A percentile compares a stretch with the other conserved stretches of the same genome.
phyloP scores from a whole-genome alignment of 2,888 invertebrate genomes.

The Ichneumon xanthorius region DNA sequence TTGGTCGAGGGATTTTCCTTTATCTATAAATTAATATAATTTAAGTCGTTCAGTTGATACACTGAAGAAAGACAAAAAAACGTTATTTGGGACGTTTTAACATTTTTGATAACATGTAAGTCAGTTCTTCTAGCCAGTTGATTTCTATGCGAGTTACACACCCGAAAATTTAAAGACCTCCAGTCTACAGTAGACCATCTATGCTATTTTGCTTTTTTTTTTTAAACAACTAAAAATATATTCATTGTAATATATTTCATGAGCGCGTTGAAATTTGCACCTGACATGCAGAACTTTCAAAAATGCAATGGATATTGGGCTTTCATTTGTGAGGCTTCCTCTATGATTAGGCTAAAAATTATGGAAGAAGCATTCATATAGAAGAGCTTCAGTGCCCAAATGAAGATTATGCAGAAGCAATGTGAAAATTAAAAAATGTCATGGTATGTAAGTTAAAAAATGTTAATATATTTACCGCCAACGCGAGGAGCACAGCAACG shows the following conservation, averaged over 20 bases:
- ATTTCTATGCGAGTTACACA: not conserved
- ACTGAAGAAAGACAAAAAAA: not conserved
- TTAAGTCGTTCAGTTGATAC: not conserved
- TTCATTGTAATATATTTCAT: not conserved
- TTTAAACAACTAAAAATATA: not conserved
- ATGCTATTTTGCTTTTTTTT: not conserved
- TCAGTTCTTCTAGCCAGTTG: too few relatives aligned
- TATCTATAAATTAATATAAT: not conserved
- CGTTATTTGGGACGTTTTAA: not conserved
- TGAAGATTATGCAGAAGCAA: not conserved
- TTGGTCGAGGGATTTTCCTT: not conserved
- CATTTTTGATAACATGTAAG: not conserved
- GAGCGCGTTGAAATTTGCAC: too few relatives aligned
- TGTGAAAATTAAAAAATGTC: not conserved
- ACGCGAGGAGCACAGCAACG: slow-evolving; percentile 42
- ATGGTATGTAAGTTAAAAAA: not conserved
- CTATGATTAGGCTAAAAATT: not conserved
- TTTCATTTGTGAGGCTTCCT: not conserved
- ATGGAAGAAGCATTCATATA: not conserved
- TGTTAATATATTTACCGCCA: slow-evolving; percentile 51
- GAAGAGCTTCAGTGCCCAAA: not conserved
- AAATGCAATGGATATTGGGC: not conserved
- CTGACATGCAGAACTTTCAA: too few relatives aligned
- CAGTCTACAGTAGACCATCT: too few relatives aligned
- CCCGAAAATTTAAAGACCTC: not conserved